A percentile compares a stretch with the other conserved stretches of the same genome.
phyloP scores from a whole-genome alignment of 2,888 invertebrate genomes.

The Tenthredo scrophulariae region DNA sequence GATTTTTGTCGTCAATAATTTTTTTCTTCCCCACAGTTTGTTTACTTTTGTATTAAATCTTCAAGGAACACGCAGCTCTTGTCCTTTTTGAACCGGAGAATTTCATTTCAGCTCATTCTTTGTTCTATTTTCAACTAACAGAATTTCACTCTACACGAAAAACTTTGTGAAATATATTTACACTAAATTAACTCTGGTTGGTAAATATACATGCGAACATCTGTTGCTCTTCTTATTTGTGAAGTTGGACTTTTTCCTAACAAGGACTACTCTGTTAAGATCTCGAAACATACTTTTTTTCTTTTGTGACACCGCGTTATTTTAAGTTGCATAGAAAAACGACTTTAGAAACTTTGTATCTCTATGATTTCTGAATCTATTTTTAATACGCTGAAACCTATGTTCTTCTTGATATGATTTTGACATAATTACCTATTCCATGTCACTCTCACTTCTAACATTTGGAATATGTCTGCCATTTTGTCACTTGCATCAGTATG shows the following conservation, averaged over 20 bases:
- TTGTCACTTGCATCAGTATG: conserved; percentile 11
- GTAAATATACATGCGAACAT: neutral
- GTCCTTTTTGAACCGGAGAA: neutral
- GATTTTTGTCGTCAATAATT: neutral
- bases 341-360: neutral
- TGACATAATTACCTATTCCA: conserved; percentile 10
- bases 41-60: neutral
- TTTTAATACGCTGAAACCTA: neutral
- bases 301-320: neutral
- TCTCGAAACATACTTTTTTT: neutral
- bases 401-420: neutral
- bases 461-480: conserved; percentile 39
- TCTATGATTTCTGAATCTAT: neutral
- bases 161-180: neutral
- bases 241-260: neutral
- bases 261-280: neutral
- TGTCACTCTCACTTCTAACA: conserved; percentile 12
- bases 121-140: neutral
- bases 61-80: neutral
- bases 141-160: neutral
- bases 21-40: neutral
- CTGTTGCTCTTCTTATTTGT: neutral
- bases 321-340: neutral
- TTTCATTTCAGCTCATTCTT: neutral
- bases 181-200: neutral